A percentile compares a stretch with the other conserved stretches of the same genome.
Conservation (phyloP, 2,113 vertebrate genomes). For the Nipponia nippon region DNA sequence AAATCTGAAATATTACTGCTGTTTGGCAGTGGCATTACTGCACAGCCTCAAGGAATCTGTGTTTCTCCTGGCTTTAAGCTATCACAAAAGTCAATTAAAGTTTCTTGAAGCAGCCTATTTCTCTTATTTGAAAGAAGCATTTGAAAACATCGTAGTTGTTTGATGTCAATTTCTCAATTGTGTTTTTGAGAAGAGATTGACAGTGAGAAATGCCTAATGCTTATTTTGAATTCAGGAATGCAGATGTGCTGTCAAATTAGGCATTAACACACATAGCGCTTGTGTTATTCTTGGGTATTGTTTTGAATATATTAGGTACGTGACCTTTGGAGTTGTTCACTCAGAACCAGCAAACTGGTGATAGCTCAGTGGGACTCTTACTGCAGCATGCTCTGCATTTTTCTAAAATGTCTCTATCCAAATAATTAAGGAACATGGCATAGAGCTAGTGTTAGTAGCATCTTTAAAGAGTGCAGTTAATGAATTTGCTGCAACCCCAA, state of each 20-base stretch:
- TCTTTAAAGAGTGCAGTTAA: background rate
- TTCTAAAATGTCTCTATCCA: background rate
- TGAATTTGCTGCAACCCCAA: background rate
- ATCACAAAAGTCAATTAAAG: background rate
- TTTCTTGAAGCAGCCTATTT: background rate
- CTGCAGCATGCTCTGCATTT: background rate
- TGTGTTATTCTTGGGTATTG: conserved; percentile 6
- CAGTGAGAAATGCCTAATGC: conserved; percentile 32
- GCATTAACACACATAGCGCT: background rate
- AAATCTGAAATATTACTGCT: background rate
- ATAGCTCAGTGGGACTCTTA: background rate
- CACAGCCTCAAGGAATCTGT: background rate
- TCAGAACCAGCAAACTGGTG: background rate
- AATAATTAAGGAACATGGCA: background rate
- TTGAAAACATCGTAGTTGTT: conserved; percentile 50
- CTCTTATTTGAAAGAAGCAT: conserved; percentile 42
- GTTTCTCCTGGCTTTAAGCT: background rate
- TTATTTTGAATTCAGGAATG: conserved; percentile 48
- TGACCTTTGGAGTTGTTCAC: conserved; percentile 34
- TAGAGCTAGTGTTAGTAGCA: background rate
- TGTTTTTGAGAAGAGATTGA: conserved; percentile 48
- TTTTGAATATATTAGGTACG: background rate
- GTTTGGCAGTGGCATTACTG: background rate
- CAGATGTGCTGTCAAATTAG: conserved; percentile 60
- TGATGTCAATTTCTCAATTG: conserved; percentile 54